A percentile compares a stretch with the other conserved stretches of the same genome.
Evolutionary conservation across 2,797 vertebrate genomes (phyloP).

Genomic region (Pseudochromis fuscus): DNA sequence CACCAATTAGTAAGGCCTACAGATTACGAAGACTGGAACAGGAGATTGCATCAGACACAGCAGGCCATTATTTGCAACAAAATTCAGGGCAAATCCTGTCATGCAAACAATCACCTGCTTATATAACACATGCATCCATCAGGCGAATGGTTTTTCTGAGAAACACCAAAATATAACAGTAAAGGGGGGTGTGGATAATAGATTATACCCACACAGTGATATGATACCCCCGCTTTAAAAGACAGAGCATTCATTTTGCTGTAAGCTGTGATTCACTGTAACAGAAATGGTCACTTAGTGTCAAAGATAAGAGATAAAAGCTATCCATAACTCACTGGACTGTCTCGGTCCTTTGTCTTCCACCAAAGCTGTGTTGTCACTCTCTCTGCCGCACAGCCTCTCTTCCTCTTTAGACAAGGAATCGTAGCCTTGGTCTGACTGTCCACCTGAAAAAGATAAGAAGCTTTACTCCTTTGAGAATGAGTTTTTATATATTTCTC

Average conservation of each 20-base stretch:
- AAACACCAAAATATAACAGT: constrained; percentile 65
- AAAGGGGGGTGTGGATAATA: constrained; percentile 28
- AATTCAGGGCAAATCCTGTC: constrained; percentile 38
- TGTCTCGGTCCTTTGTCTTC: constrained; percentile 89
- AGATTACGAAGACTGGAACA: constrained; percentile 5
- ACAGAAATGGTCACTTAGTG: constrained; percentile 28
- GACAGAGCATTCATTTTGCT: constrained; percentile 41
- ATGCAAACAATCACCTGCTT: constrained; percentile 40
- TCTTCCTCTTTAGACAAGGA: constrained; percentile 93
- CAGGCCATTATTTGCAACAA: constrained; percentile 8
- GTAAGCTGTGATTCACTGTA: constrained; percentile 39
- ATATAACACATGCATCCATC: constrained; percentile 50
- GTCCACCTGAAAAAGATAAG: constrained; percentile 85
- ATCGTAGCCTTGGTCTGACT: constrained; percentile 93
- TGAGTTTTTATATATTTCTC: constrained; percentile 1
- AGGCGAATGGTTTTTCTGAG: constrained; percentile 26
- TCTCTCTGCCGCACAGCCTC: constrained; percentile 85
- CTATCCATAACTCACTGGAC: constrained; percentile 80
- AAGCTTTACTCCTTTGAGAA: constrained; percentile 19
- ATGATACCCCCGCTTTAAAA: constrained; percentile 48
- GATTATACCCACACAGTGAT: constrained; percentile 60
- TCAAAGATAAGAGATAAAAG: constrained; percentile 38
- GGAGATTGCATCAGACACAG: constrained; percentile 13
- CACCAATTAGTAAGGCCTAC: constrained; percentile 1
- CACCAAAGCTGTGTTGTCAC: constrained; percentile 80